These are phyloP conservation scores for Ammodytes marinus DNA, from an alignment of 2,113 vertebrate genomes.

Conservation along the genomic window DNA sequence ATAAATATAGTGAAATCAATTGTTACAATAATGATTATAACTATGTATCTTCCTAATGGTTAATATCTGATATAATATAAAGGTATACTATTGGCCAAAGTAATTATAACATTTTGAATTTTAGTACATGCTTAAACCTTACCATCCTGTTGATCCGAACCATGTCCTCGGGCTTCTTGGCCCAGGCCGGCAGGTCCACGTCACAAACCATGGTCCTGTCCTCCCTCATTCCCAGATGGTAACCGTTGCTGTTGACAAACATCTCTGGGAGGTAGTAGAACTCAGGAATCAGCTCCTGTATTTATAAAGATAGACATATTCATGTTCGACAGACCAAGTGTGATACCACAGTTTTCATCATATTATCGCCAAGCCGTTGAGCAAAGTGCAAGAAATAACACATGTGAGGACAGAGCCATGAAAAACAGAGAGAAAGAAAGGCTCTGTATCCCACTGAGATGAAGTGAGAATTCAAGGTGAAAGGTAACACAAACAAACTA, in stretches of 20 bases:
- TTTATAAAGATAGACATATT: slow-evolving; percentile 24
- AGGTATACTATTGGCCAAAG: neutral
- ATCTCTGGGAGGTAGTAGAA: slow-evolving; percentile 99
- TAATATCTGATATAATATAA: neutral
- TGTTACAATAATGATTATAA: no score
- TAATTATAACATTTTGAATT: neutral
- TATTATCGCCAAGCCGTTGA: slow-evolving; percentile 24
- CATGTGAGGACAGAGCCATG: slow-evolving; percentile 17
- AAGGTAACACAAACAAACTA: slow-evolving; percentile 77
- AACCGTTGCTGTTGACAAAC: slow-evolving; percentile 97
- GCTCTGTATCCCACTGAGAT: slow-evolving; percentile 42
- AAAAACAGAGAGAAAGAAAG: slow-evolving; percentile 13
- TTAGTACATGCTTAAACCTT: slow-evolving; percentile 61
- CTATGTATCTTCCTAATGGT: no score
- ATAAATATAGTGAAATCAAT: no score
- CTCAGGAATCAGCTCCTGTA: slow-evolving; percentile 95
- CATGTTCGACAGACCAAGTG: slow-evolving; percentile 4
- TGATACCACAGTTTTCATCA: slow-evolving; percentile 9
- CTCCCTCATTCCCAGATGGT: slow-evolving; percentile 92
- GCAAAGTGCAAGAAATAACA: slow-evolving; percentile 27
- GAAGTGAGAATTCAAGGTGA: slow-evolving; percentile 71
- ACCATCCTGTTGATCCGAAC: slow-evolving; percentile 99
- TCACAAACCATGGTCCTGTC: slow-evolving; percentile 91
- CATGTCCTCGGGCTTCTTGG: slow-evolving; percentile 96
- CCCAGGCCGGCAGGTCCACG: slow-evolving; percentile 95